Percentiles rank a stretch among this genome's conserved stretches.
Conservation (phyloP, 2,797 vertebrate genomes). For the Syndactyla subalaris region DNA sequence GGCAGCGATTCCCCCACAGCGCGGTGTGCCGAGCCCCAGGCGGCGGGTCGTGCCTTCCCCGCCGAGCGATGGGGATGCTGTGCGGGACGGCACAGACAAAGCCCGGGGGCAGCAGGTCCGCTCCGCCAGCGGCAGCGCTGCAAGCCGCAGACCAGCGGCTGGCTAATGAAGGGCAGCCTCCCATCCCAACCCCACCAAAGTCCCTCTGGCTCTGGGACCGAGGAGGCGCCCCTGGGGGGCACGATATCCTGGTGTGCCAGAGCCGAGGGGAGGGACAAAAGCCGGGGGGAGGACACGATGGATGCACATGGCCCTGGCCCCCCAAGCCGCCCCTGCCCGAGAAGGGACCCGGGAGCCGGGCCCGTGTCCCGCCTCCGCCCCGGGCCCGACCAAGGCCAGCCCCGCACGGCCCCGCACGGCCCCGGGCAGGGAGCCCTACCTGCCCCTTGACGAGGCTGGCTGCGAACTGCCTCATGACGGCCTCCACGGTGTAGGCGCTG, state of each 20-base stretch:
- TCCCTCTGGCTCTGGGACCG: neutral
- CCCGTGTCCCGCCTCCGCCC: neutral
- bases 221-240: neutral
- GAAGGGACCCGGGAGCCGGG: neutral
- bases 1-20: neutral
- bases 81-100: conserved; percentile 15
- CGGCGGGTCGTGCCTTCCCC: neutral
- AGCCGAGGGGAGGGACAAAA: neutral
- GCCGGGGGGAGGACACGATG: neutral
- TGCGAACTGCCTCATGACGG: conserved; percentile 99
- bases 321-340: neutral
- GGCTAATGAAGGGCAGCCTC: neutral
- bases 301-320: neutral
- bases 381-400: neutral
- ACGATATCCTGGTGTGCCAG: accelerated
- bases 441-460: conserved; percentile 99
- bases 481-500: conserved; percentile 99
- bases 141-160: neutral
- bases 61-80: neutral
- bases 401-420: accelerated
- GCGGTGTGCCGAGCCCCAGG: neutral
- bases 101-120: neutral
- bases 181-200: neutral
- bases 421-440: conserved; percentile 82
- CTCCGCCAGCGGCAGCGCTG: neutral